Conservation (phyloP, 92 coral and sea anemone species). For the Palythoa grandiflora region DNA sequence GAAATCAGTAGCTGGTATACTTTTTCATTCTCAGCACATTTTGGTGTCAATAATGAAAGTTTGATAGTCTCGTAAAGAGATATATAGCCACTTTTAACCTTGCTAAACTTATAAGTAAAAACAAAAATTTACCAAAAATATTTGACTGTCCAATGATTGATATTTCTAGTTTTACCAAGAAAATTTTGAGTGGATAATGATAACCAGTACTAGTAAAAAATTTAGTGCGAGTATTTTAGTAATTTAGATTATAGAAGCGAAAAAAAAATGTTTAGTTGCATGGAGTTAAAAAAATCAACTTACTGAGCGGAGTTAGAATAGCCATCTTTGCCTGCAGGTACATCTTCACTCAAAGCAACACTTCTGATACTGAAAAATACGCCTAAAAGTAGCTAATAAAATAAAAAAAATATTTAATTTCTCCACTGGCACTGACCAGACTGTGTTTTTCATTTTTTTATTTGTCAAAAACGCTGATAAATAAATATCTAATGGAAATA, state of each 20-base stretch:
- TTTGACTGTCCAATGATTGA: too few species aligned
- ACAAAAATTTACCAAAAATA: too few species aligned
- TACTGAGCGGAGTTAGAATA: slow-evolving; percentile 85
- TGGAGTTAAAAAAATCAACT: slow-evolving; percentile 10
- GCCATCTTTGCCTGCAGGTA: slow-evolving; percentile 60
- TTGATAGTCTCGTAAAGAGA: too few species aligned
- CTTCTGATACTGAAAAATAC: slow-evolving; percentile 88
- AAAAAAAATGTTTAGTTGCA: not conserved
- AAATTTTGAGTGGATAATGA: not conserved
- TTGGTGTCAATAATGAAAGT: too few species aligned
- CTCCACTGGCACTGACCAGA: not conserved
- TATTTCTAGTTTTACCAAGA: too few species aligned
- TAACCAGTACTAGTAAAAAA: not conserved
- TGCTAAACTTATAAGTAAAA: too few species aligned
- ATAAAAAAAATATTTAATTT: not conserved
- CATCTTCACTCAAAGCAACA: slow-evolving; percentile 91
- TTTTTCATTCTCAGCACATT: too few species aligned
- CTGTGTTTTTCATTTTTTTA: not conserved
- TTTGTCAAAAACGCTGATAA: not conserved
- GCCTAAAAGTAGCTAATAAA: slow-evolving; percentile 82
- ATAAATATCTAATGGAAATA: not conserved
- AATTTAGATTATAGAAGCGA: too few species aligned
- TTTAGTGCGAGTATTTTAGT: not conserved
- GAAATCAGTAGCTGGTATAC: too few species aligned
- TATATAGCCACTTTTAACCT: too few species aligned